Base-by-base conservation (phyloP, 1,140 invertebrate species). In the Idris sp. region DNA sequence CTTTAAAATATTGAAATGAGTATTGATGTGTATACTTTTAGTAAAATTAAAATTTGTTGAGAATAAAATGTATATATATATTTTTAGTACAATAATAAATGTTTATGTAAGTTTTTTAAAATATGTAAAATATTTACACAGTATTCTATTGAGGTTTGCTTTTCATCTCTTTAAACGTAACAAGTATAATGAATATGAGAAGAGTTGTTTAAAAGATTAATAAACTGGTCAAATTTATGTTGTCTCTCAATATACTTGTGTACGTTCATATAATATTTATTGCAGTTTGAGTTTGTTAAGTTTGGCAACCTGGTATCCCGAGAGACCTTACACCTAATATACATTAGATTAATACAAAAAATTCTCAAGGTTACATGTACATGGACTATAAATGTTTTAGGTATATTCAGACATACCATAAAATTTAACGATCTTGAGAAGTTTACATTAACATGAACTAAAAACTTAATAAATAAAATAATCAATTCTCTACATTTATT, bases 321-420 rank as follows among this genome's bases (percentile, higher is more conserved):
- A 15, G 56, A 61, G 56, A 61, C 22, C 9, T 0, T 61, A 30
- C 4, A 48, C 31, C 19, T 14, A 46, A 46, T 46, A 59, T 48
- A 19, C 31, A 61, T 61, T 18, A 38, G 19, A 48, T 28, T 61
- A 61, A 48, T 30, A 38, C 22, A 48, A 48, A 61, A 61, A 38
- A 48, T 15, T 38, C 6, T 19, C 35, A 33, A 44, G 28, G 30
- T 41, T 28, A 28, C 40, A 13, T 19, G 13, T 25, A 35, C 19
- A 36, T 33, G 4, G 18, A 18, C 1, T 15, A 58, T 35, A 18
- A 58, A 25, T 35, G 15, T 58, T 44, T 22, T 10, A 58, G 35
- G 14, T 58, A 33, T n/a, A 4, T 15, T 41, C 0, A 14, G 5
- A 19, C 18, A 9, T 31, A 4, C 1, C 26, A 10, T 1, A 19